These are phyloP conservation scores for Phyllostomus hastatus DNA, from an alignment of 2,113 vertebrate species.

Conservation along the genomic window DNA sequence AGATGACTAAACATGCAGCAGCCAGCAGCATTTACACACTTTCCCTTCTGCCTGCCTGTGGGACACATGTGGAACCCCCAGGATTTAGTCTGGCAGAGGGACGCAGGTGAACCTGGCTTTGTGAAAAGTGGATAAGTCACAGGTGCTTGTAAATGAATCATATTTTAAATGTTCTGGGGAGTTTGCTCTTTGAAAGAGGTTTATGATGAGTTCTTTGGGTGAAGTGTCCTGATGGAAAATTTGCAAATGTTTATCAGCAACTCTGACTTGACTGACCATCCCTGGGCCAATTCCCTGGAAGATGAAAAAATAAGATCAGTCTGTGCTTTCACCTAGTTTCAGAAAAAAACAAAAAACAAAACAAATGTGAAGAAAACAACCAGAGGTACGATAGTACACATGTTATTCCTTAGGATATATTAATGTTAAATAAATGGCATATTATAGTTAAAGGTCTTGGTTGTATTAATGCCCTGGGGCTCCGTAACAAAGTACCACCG, in stretches of 20 bases:
- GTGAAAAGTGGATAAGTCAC: accelerated
- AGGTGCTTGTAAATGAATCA: background rate
- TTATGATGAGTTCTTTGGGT: background rate
- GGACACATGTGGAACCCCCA: accelerated
- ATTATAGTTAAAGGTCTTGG: background rate
- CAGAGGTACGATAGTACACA: accelerated
- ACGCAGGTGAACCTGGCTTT: accelerated
- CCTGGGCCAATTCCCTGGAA: background rate
- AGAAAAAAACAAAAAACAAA: background rate
- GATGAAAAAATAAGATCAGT: background rate
- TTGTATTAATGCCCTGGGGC: background rate
- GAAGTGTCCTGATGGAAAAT: background rate
- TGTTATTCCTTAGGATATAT: accelerated
- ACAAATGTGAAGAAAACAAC: background rate
- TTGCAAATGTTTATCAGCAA: no score
- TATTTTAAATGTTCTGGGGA: background rate
- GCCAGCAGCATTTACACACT: accelerated
- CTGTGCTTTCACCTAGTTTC: background rate
- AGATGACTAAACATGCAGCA: conserved; percentile 12
- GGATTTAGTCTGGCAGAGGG: accelerated
- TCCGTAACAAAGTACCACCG: background rate
- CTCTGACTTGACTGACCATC: background rate
- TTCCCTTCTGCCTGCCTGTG: accelerated
- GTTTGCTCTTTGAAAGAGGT: background rate
- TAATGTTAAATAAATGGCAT: accelerated